Evolutionary conservation across 1,140 invertebrate genomes (phyloP), one percentile per base, ranked within the genome.

Genomic region (Atta cephalotes): DNA sequence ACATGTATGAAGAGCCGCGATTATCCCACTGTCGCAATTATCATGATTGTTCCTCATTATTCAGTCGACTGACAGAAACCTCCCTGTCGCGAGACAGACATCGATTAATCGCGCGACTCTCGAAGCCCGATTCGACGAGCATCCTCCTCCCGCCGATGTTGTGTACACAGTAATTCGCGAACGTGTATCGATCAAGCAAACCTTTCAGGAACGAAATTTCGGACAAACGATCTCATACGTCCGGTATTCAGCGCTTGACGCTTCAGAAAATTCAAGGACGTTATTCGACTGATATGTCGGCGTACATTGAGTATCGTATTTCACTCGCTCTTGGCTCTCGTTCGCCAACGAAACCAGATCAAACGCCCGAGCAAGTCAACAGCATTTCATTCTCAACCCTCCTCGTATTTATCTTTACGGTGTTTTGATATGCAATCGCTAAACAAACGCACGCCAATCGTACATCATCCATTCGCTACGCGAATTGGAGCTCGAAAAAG

Each of bases 201-300:
- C 28, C 62, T 28, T 25, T 7, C n/a, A 72, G 35, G 10, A 18
- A 72, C 66, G 62, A 49, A 28, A 18, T 45, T 68, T 25, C 25
- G 63, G 35, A 6, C 18, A 31, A 45, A 51, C 39, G 56, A 62
- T 60, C 25, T 21, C 80, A 25, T 53, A 39, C 39, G 21, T 35
- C 28, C 62, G 45, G 35, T 25, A 82, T 82, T 53, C 31, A 45
- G 45, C 49, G 25, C 45, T 62, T 60, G 71, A 62, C 35, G 49
- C 71, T 78, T 78, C 66, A 25, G 74, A 82, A 31, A 82, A 74
- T 72, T 82, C 56, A 60, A 58, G 21, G 9, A 35, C n/a, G 49
- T 86, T 51, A 56, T 86, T 86, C 65, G 70, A 66, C 21, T 81
- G 84, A 86, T 86, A 86, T 86, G 84, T 86, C 76, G 21, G 51